A percentile compares a stretch with the other conserved stretches of the same genome.
These are phyloP conservation scores for Epinotia ramella DNA, from an alignment of 2,888 invertebrate species.

Conservation along the genomic window DNA sequence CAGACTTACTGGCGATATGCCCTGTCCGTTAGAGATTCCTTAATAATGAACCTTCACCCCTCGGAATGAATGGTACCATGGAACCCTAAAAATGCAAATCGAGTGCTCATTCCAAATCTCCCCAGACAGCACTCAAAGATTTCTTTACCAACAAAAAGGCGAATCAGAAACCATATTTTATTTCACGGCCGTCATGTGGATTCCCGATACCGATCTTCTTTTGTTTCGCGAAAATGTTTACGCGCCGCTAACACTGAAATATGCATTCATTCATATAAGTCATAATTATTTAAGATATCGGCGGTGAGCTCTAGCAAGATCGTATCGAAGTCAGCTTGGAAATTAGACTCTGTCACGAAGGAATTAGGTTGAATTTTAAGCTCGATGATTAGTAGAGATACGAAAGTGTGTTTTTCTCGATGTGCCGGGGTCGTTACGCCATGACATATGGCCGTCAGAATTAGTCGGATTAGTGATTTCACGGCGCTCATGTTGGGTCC, in stretches of 20 bases:
- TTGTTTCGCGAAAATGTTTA: constrained; percentile 35
- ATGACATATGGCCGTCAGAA: constrained; percentile 85
- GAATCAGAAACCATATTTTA: constrained; percentile 33
- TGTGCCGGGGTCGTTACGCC: constrained; percentile 72
- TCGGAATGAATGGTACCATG: neutral
- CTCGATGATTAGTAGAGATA: constrained; percentile 46
- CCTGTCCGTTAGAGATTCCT: neutral
- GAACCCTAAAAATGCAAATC: constrained; percentile 31
- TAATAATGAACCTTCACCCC: neutral
- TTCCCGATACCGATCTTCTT: constrained; percentile 31
- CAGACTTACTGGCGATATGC: too few species aligned
- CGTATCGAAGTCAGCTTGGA: neutral
- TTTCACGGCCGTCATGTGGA: constrained; percentile 17
- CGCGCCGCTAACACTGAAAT: constrained; percentile 30
- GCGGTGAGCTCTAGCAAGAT: neutral
- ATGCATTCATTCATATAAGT: constrained; percentile 29
- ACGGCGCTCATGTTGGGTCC: constrained; percentile 78
- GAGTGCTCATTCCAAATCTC: constrained; percentile 29
- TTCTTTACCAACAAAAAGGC: constrained; percentile 14
- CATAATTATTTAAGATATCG: constrained; percentile 41
- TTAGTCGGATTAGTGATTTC: constrained; percentile 85
- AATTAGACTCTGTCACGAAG: neutral
- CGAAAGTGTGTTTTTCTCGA: constrained; percentile 49
- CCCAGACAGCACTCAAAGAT: constrained; percentile 24
- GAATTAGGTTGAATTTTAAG: neutral